Conservation (phyloP, 2,888 invertebrate genomes). For the Apodemia duryi region DNA sequence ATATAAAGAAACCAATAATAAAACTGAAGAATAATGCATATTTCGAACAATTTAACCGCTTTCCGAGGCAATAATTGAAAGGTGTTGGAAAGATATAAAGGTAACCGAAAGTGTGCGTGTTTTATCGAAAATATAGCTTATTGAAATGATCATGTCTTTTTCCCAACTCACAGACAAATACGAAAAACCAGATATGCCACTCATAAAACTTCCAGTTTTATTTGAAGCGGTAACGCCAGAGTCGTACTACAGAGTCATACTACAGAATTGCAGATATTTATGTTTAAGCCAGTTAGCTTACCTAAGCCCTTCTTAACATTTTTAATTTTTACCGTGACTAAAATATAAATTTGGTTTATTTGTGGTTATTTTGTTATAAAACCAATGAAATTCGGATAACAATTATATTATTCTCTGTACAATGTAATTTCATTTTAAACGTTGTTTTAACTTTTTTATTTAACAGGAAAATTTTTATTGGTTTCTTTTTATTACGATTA, state of each 20-base stretch:
- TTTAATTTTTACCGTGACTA: no score
- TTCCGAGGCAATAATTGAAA: constrained; percentile 55
- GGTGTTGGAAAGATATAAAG: constrained; percentile 54
- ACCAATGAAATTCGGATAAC: no score
- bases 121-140: constrained; percentile 50
- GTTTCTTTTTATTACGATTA: no score
- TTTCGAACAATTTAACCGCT: constrained; percentile 39
- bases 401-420: no score
- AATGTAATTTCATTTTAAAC: no score
- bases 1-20: constrained; percentile 3
- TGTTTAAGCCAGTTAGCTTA: no score
- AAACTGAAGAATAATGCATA: constrained; percentile 4
- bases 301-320: no score
- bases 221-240: not conserved
- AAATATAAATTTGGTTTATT: no score
- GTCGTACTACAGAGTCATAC: not conserved
- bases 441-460: no score
- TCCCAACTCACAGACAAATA: constrained; percentile 14
- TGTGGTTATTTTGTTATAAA: no score
- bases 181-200: constrained; percentile 13
- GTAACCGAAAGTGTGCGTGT: constrained; percentile 64
- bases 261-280: not conserved
- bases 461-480: no score
- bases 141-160: constrained; percentile 19
- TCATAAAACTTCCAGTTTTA: constrained; percentile 11